Percentiles rank a stretch among this genome's conserved stretches.
Conservation (phyloP, 2,888 invertebrate species). For the Drosophila pseudotalamancana region DNA sequence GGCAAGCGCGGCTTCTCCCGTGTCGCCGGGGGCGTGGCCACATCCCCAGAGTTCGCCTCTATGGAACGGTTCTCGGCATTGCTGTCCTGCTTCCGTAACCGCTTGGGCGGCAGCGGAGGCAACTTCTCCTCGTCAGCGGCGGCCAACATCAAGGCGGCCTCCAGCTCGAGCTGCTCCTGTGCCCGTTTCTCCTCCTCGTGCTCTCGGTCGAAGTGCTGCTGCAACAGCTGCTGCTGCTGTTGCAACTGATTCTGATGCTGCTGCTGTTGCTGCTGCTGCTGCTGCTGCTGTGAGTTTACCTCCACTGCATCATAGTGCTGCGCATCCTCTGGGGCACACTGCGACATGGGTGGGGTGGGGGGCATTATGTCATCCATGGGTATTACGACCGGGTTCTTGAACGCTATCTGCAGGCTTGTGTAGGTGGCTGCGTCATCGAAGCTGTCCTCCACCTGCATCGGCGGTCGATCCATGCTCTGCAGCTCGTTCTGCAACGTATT, state of each 20-base stretch:
- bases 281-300: conserved; percentile 81
- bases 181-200: conserved; percentile 3
- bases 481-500: conserved; percentile 81
- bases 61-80: conserved; percentile 82
- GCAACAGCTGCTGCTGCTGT: conserved; percentile 23
- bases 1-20: conserved; percentile 61
- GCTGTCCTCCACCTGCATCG: conserved; percentile 87
- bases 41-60: conserved; percentile 62
- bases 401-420: conserved; percentile 93
- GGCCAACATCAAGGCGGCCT: conserved; percentile 28
- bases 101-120: conserved; percentile 93
- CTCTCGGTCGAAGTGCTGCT: no score
- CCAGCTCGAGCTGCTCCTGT: conserved; percentile 26
- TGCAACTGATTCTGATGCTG: conserved; percentile 15
- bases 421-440: conserved; percentile 93
- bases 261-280: conserved; percentile 75
- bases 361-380: conserved; percentile 87
- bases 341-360: conserved; percentile 81
- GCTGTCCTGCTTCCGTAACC: conserved; percentile 86
- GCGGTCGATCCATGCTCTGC: conserved; percentile 62
- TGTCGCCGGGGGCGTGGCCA: neutral
- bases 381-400: conserved; percentile 92
- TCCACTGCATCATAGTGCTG: conserved; percentile 84
- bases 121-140: conserved; percentile 86
- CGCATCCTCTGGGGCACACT: conserved; percentile 83